phyloP scores from a whole-genome alignment of 1,140 invertebrate genomes.

The Conus betulinus region DNA sequence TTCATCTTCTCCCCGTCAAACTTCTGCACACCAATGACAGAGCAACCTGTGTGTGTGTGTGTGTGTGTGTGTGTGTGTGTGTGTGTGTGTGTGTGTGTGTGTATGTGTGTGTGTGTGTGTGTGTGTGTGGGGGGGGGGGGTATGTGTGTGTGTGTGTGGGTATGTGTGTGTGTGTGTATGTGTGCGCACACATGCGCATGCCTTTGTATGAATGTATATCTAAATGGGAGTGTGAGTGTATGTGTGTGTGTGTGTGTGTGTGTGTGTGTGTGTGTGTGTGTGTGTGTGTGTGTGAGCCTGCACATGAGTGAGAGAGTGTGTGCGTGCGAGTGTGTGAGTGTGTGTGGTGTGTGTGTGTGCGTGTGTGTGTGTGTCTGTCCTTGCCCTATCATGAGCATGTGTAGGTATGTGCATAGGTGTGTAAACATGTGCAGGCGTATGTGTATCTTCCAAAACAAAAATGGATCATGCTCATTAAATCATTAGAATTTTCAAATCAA shows the following conservation, averaged over 20 bases:
- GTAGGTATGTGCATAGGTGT: background rate
- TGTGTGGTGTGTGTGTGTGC: conserved; percentile 9
- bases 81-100: background rate
- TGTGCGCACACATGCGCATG: background rate
- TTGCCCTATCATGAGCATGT: conserved; percentile 13
- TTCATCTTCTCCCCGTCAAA: conserved; percentile 69
- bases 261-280: no score
- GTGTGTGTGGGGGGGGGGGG: background rate
- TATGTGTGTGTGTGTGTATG: conserved; percentile 21
- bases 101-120: background rate
- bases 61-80: conserved; percentile 30
- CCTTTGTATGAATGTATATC: conserved; percentile 19
- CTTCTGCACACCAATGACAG: conserved; percentile 44
- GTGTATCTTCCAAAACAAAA: no score
- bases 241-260: no score
- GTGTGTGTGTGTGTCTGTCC: conserved; percentile 31
- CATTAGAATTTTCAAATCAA: no score
- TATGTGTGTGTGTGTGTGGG: conserved; percentile 1
- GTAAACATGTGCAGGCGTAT: background rate
- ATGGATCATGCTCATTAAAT: no score
- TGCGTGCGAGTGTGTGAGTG: no score
- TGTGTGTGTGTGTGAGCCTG: no score
- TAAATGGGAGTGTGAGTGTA: no score
- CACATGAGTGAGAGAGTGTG: no score
- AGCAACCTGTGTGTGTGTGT: background rate